Conservation (phyloP, 2,113 vertebrate species). For the Zosterops hypoxanthus region DNA sequence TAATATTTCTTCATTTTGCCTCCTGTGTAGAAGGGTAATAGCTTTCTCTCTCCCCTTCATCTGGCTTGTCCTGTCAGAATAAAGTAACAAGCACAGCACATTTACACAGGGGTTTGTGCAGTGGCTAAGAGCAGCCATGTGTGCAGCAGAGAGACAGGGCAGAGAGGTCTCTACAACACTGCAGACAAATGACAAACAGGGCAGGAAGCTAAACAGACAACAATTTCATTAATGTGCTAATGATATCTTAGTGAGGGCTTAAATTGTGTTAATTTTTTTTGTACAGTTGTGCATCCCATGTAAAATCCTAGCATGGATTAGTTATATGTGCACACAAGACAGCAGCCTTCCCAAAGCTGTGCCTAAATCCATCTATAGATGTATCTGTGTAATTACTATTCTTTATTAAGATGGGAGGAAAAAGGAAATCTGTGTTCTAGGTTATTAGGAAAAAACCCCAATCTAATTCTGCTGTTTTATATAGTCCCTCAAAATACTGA, state of each 20-base stretch:
- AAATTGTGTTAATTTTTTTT: not conserved
- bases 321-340: not conserved
- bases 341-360: not conserved
- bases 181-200: not conserved
- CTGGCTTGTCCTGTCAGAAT: not conserved
- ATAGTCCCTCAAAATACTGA: not conserved
- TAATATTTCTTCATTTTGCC: not conserved
- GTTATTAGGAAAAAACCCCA: not conserved
- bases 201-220: not conserved
- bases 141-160: not conserved
- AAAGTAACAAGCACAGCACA: not conserved
- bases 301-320: not conserved
- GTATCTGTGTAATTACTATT: not conserved
- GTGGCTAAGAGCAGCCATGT: not conserved
- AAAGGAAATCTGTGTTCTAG: not conserved
- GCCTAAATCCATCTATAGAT: not conserved
- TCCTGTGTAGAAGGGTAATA: not conserved
- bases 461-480: not conserved
- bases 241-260: not conserved
- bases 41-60: not conserved
- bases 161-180: not conserved
- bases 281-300: not conserved
- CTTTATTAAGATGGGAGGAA: not conserved
- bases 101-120: not conserved
- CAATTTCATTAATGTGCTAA: not conserved